Evolutionary conservation across 2,113 vertebrate genomes (phyloP).

Genomic region (Paraplagusia blochii): DNA sequence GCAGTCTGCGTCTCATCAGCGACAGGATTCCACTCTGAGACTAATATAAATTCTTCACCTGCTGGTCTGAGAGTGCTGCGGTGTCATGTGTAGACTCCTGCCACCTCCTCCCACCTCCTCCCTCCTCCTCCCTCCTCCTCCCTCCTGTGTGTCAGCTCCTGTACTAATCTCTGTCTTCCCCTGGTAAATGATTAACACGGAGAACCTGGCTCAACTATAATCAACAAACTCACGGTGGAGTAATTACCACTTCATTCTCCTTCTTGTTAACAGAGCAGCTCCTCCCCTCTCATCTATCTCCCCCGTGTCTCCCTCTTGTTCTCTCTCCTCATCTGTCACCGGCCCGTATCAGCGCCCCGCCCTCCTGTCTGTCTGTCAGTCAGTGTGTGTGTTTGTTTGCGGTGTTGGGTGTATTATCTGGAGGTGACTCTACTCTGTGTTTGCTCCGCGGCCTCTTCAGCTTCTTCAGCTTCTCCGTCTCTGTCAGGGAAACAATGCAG

Average conservation of each 20-base stretch:
- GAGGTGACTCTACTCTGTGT: slow-evolving; percentile 42
- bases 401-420: slow-evolving; percentile 49
- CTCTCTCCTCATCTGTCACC: no score
- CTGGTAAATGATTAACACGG: slow-evolving; percentile 74
- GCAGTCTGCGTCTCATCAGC: slow-evolving; percentile 10
- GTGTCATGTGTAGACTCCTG: slow-evolving; percentile 3
- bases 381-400: slow-evolving; percentile 49
- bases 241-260: slow-evolving; percentile 73
- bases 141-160: slow-evolving; percentile 50
- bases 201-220: slow-evolving; percentile 74
- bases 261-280: slow-evolving; percentile 62
- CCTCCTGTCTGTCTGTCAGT: neutral
- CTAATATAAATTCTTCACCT: slow-evolving; percentile 17
- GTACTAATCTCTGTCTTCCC: slow-evolving; percentile 65
- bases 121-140: no score
- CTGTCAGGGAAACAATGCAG: slow-evolving; percentile 59
- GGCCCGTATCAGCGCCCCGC: no score
- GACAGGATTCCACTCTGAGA: neutral
- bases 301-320: neutral
- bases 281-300: slow-evolving; percentile 2
- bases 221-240: slow-evolving; percentile 74
- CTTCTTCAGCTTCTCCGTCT: no score
- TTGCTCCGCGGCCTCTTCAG: slow-evolving; percentile 43
- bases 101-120: slow-evolving; percentile 21
- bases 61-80: no score